A percentile compares a stretch with the other conserved stretches of the same genome.
Evolutionary conservation across 2,797 vertebrate genomes (phyloP).

Genomic region (Notamacropus eugenii): DNA sequence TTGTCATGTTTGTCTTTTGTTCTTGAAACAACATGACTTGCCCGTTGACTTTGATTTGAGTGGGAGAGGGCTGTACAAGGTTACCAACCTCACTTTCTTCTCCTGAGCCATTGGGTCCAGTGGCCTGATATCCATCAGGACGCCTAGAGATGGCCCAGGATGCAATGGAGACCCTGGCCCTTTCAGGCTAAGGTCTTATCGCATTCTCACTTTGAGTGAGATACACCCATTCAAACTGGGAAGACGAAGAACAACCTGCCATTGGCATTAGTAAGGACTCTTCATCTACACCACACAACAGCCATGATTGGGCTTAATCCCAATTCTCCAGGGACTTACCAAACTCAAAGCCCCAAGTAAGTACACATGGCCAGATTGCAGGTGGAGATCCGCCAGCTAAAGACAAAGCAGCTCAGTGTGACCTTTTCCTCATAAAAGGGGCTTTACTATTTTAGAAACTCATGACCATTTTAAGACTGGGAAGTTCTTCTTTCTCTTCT

Average conservation of each 20-base stretch:
- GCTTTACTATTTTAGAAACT: background rate
- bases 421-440: background rate
- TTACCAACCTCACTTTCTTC: too few relatives aligned
- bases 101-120: too few relatives aligned
- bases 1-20: too few relatives aligned
- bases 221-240: too few relatives aligned
- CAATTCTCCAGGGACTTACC: background rate
- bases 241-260: background rate
- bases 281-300: background rate
- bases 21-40: too few relatives aligned
- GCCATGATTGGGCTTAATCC: background rate
- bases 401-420: background rate
- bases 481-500: background rate
- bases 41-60: too few relatives aligned
- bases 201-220: too few relatives aligned
- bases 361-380: background rate
- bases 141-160: too few relatives aligned
- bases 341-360: background rate
- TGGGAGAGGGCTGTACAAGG: too few relatives aligned
- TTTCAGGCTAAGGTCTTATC: too few relatives aligned
- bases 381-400: background rate
- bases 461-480: background rate
- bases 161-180: too few relatives aligned
- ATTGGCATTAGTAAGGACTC: background rate
- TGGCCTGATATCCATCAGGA: too few relatives aligned